These are phyloP conservation scores for Grammomys dolichurus DNA, from an alignment of 2,113 vertebrate species.

Conservation along the genomic window DNA sequence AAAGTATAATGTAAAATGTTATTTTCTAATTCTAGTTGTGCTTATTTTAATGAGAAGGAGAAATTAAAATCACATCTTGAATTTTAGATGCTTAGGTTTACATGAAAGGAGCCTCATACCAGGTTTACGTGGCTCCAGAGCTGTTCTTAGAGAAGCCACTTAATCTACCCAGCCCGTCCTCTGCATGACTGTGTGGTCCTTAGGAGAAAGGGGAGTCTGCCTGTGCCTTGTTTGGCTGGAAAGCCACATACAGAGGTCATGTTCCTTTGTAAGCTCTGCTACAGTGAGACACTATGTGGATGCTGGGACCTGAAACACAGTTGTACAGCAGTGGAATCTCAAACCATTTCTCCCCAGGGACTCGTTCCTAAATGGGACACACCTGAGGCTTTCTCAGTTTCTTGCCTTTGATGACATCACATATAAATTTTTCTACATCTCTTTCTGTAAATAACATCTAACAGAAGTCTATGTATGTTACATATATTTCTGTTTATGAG, in stretches of 20 bases:
- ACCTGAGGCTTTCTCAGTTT: not conserved
- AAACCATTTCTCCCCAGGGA: not conserved
- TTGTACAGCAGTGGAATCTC: not conserved
- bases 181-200: not conserved
- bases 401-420: not conserved
- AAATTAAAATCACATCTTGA: not conserved
- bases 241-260: not conserved
- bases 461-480: not conserved
- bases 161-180: not conserved
- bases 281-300: not conserved
- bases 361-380: not conserved
- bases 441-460: not conserved
- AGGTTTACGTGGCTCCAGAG: not conserved
- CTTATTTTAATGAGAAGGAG: constrained; percentile 32
- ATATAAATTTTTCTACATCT: not conserved
- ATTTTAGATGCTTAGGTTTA: not conserved
- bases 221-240: not conserved
- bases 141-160: not conserved
- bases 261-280: not conserved
- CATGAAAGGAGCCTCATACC: not conserved
- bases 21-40: constrained; percentile 38
- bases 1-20: constrained; percentile 11
- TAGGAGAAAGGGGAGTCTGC: not conserved
- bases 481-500: not conserved
- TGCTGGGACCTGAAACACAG: not conserved